Base-by-base conservation (phyloP, 2,888 invertebrate species). In the Dynastes hyllus region DNA sequence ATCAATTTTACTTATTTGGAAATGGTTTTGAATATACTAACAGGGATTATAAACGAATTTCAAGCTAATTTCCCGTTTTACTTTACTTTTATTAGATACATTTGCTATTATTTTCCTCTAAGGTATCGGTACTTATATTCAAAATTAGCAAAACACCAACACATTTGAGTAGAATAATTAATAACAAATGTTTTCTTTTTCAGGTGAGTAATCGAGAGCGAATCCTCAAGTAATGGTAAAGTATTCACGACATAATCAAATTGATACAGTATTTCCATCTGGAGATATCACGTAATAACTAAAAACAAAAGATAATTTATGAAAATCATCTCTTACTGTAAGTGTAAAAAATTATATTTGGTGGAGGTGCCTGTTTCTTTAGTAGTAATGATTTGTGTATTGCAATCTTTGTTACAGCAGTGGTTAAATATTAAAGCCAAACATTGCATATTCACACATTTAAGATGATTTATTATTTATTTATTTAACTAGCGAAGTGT, bases 311-410 rank as follows among this genome's bases (percentile, higher is more conserved):
- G 0, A 55, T 55, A 16, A 11, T 55, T 1, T 11, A 5, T 16
- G 2, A n/a, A 16, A 16, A n/a, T 55, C 16, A 16, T 55, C 5
- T n/a, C 1, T 6, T 1, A 55, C 16, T 6, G 16, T 11, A 55
- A 55, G n/a, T n/a, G 16, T 51, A 51, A 51, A 51, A 51, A 51
- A 51, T 16, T 55, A 4, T n/a, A 55, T 55, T 55, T 55, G 55
- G 55, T 55, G 55, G 55, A 55, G 55, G 55, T 11, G 55, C 55
- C 55, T n/a, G 55, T 55, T 55, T n/a, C 13, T n/a, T 55, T n/a
- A 13, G n/a, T 9, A 0, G 51, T 13, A 51, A 13, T 22, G 22
- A 22, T 13, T 6, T 51, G 13, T 6, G 51, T 51, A 6, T 51
- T 13, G 13, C 9, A 51, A 51, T 13, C 6, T 13, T 13, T 51